phyloP scores from a whole-genome alignment of 2,888 invertebrate species.

The Aphodius sticticus region DNA sequence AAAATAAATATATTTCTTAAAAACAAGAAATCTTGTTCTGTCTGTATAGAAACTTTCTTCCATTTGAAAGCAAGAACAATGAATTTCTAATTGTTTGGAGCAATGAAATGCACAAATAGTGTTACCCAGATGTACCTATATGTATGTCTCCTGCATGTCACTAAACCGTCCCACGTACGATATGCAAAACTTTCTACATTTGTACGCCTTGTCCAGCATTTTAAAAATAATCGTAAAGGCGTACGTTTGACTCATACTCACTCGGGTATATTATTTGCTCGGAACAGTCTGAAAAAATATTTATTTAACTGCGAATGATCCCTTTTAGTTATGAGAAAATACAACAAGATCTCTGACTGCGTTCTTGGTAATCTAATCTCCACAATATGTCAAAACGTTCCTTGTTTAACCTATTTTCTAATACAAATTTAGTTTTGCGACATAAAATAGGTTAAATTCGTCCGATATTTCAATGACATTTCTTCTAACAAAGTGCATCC shows the following conservation, averaged over 20 bases:
- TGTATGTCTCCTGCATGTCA: neutral
- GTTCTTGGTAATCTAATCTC: no score
- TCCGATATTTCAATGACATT: no score
- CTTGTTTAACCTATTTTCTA: neutral
- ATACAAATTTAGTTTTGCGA: no score
- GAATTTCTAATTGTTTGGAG: neutral
- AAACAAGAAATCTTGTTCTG: no score
- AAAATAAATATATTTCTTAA: no score
- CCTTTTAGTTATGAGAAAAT: neutral
- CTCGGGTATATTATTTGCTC: neutral
- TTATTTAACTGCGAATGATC: neutral
- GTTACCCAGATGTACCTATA: neutral
- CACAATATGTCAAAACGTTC: neutral
- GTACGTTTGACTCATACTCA: neutral
- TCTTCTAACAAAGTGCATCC: no score
- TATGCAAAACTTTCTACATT: conserved; percentile 4
- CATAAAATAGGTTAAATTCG: no score
- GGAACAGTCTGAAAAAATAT: neutral
- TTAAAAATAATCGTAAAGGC: neutral
- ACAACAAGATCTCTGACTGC: neutral
- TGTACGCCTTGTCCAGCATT: neutral
- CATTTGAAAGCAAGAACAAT: neutral
- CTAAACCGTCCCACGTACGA: neutral
- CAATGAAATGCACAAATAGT: neutral
- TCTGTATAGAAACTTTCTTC: neutral